A percentile compares a stretch with the other conserved stretches of the same genome.
Evolutionary conservation across 2,888 invertebrate species (phyloP).

Genomic region (Oscheius sp.): DNA sequence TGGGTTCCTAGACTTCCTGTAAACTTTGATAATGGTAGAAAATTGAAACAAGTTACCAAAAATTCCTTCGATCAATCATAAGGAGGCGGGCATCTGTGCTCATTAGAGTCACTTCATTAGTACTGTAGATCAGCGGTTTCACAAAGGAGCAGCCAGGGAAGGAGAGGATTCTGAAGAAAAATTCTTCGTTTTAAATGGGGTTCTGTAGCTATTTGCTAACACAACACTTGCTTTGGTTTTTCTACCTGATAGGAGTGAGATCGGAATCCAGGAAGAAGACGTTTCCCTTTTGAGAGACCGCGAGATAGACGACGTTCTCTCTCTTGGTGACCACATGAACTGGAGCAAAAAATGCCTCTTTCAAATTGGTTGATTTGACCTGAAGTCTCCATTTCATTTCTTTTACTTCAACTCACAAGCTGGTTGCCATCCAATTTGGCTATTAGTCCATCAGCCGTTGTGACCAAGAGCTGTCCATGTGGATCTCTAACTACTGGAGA

Average conservation of each 20-base stretch:
- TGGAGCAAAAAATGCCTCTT: slow-evolving; percentile 7
- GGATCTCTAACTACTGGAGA: neutral
- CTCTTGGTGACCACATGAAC: neutral
- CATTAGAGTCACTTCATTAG: neutral
- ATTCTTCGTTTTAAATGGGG: too few species aligned
- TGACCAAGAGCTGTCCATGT: neutral
- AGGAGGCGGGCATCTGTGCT: slow-evolving; percentile 17
- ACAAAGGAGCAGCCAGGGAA: slow-evolving; percentile 13
- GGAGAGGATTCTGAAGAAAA: neutral
- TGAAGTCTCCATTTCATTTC: neutral
- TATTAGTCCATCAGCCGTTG: slow-evolving; percentile 5
- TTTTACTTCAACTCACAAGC: neutral
- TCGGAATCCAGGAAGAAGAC: slow-evolving; percentile 5
- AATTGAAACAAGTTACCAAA: neutral
- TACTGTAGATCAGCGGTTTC: neutral
- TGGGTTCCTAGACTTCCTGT: neutral
- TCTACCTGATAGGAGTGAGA: too few species aligned
- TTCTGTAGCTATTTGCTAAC: neutral
- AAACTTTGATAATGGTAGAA: neutral
- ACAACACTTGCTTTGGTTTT: too few species aligned
- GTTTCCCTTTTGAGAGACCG: neutral
- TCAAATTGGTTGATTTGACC: neutral
- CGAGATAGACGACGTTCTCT: neutral
- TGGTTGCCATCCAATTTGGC: neutral
- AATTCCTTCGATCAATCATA: neutral